Evolutionary conservation across 2,113 vertebrate species (phyloP).

Genomic region (Lonchura striata): DNA sequence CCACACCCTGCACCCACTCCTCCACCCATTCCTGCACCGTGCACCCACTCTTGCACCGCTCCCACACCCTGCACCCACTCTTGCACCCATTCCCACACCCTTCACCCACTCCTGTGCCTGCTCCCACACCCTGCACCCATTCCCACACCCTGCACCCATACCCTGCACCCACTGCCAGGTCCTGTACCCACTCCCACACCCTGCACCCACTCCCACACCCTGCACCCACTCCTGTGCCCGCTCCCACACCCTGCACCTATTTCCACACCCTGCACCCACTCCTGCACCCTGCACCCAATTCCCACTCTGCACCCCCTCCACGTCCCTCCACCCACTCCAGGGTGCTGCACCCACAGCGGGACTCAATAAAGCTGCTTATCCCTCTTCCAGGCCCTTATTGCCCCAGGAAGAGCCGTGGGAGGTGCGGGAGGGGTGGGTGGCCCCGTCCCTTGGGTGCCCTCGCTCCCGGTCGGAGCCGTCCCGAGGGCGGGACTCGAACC

Average conservation of each 20-base stretch:
- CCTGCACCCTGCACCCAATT: neutral
- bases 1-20: no score
- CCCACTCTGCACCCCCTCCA: no score
- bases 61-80: neutral
- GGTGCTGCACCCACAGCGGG: neutral
- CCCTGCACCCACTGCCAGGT: no score
- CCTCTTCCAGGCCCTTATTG: neutral
- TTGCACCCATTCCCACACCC: neutral
- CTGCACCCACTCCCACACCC: no score
- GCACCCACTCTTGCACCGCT: neutral
- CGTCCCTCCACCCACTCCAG: accelerated
- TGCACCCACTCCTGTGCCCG: no score
- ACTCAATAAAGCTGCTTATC: neutral
- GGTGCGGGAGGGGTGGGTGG: neutral
- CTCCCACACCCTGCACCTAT: no score
- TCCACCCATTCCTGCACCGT: no score
- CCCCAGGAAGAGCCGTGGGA: neutral
- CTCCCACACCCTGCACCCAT: neutral
- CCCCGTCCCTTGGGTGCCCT: no score
- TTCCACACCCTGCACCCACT: neutral
- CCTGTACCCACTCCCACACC: no score
- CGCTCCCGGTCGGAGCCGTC: neutral
- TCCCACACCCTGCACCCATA: no score
- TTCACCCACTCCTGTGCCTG: neutral
- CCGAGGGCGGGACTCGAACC: neutral